Conservation (phyloP, 2,797 vertebrate genomes). For the Neosilurus mollespiculum region DNA sequence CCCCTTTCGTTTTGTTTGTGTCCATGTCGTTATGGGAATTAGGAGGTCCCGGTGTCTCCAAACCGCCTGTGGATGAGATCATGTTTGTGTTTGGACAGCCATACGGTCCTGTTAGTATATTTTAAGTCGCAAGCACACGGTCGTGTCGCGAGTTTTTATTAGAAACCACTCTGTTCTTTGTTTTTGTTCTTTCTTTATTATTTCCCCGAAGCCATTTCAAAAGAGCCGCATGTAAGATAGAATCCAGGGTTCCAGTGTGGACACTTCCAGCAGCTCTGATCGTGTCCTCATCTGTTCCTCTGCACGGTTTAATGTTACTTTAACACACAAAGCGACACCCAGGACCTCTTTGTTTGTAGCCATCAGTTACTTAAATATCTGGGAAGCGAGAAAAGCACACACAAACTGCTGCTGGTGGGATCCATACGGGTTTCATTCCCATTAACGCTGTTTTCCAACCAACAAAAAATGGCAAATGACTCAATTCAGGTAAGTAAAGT, state of each 20-base stretch:
- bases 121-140: background rate
- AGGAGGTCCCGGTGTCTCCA: background rate
- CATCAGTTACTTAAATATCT: slow-evolving; percentile 16
- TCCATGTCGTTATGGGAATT: slow-evolving; percentile 20
- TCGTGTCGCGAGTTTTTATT: background rate
- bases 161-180: background rate
- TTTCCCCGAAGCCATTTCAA: background rate
- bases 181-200: background rate
- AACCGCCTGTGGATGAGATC: background rate
- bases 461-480: slow-evolving; percentile 75
- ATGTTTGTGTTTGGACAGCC: background rate
- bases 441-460: slow-evolving; percentile 16
- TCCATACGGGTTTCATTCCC: background rate
- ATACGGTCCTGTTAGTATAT: background rate
- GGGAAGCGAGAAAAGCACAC: slow-evolving; percentile 1
- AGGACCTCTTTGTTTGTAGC: slow-evolving; percentile 30
- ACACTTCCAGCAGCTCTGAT: background rate
- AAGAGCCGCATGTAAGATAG: slow-evolving; percentile 11
- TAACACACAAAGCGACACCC: background rate
- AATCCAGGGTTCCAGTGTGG: background rate
- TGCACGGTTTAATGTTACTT: background rate
- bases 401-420: slow-evolving; percentile 5
- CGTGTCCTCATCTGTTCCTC: background rate
- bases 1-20: background rate
- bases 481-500: slow-evolving; percentile 73